phyloP scores from a whole-genome alignment of 2,888 invertebrate genomes.

The Agrochola macilenta region DNA sequence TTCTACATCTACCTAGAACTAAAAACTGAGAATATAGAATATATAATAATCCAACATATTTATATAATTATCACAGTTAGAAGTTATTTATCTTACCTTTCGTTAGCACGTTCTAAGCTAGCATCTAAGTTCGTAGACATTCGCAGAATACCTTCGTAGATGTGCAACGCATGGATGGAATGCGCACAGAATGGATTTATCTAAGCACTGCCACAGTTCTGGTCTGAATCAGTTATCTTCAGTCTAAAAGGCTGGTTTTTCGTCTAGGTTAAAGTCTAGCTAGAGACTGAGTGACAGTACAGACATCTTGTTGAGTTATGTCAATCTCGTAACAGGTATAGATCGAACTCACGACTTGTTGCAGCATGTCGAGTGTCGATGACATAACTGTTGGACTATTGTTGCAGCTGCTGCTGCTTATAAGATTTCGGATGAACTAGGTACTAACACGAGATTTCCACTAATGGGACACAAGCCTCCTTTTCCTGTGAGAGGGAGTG shows the following conservation, averaged over 20 bases:
- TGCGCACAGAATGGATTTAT: slow-evolving; percentile 58
- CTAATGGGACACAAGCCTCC: no score
- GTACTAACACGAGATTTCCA: background rate
- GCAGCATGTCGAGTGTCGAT: no score
- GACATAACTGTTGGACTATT: background rate
- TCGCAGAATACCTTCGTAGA: slow-evolving; percentile 27
- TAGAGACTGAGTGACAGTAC: background rate
- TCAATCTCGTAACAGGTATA: background rate
- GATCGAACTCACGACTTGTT: background rate
- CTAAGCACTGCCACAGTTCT: slow-evolving; percentile 20
- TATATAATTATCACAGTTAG: background rate
- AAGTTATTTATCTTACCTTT: background rate
- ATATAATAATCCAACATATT: background rate
- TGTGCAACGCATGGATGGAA: slow-evolving; percentile 42
- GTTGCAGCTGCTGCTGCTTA: no score
- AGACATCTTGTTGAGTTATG: background rate
- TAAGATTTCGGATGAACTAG: no score
- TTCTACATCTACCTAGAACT: background rate
- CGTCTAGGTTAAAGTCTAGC: background rate
- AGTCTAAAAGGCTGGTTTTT: slow-evolving; percentile 48
- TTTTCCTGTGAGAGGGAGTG: no score
- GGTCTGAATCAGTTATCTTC: slow-evolving; percentile 59
- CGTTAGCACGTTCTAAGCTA: background rate
- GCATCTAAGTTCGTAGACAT: slow-evolving; percentile 21
- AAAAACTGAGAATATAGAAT: background rate